Percentiles rank a stretch among this genome's conserved stretches.
Conservation (phyloP, 35 echinoderm and acorn worm species). For the Nesometra sesokonis region DNA sequence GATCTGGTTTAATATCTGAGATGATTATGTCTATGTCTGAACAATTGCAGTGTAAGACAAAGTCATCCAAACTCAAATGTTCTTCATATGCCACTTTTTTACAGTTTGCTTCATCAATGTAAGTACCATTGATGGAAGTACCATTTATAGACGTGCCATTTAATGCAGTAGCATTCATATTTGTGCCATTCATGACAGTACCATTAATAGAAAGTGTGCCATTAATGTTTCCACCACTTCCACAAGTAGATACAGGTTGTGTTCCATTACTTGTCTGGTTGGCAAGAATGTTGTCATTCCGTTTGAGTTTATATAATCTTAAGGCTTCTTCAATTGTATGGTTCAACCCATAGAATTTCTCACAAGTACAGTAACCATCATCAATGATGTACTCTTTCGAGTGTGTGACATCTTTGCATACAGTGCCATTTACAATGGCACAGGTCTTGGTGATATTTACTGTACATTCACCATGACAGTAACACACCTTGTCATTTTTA, state of each 20-base stretch:
- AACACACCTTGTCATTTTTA: not conserved
- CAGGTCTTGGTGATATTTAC: not conserved
- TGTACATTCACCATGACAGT: not conserved
- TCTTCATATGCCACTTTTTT: not conserved
- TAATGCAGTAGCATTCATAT: not conserved
- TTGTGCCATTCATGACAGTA: not conserved
- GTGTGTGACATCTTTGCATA: conserved; percentile 9
- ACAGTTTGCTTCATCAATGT: not conserved
- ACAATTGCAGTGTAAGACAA: conserved; percentile 39
- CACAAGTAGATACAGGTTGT: too few relatives aligned
- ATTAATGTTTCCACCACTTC: not conserved
- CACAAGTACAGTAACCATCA: not conserved
- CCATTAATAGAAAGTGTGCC: too few relatives aligned
- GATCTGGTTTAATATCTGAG: not conserved
- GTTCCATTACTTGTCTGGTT: not conserved
- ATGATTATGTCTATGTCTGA: conserved; percentile 20
- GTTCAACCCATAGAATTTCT: not conserved
- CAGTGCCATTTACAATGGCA: conserved; percentile 1
- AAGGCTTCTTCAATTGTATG: not conserved
- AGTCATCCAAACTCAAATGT: not conserved
- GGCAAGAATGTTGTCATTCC: not conserved
- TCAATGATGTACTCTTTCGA: not conserved
- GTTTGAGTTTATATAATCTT: not conserved
- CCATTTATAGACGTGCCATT: too few relatives aligned
- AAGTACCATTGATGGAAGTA: not conserved